Evolutionary conservation across 2,797 vertebrate species (phyloP).

Genomic region (Sebastes alutus): DNA sequence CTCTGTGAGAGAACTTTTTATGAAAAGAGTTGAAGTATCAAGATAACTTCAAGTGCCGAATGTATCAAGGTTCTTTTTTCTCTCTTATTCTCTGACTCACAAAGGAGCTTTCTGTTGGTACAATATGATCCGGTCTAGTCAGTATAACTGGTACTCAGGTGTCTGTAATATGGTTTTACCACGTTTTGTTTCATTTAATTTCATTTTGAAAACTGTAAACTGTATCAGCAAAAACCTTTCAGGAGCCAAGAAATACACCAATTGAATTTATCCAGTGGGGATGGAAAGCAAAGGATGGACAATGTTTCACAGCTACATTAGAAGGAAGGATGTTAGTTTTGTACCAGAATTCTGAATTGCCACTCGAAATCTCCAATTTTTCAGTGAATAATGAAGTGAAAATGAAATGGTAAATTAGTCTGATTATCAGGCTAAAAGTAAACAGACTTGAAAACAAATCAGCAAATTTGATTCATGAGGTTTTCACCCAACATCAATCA

Average conservation of each 20-base stretch:
- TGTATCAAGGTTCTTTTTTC: not conserved
- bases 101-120: conserved; percentile 18
- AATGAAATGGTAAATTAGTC: not conserved
- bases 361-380: not conserved
- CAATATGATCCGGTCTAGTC: conserved; percentile 21
- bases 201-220: conserved; percentile 17
- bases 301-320: not conserved
- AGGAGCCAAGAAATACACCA: not conserved
- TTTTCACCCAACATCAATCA: not conserved
- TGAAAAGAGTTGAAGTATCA: conserved; percentile 17
- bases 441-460: not conserved
- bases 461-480: not conserved
- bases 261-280: not conserved
- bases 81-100: conserved; percentile 24
- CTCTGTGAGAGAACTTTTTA: conserved; percentile 10
- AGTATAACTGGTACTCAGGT: not conserved
- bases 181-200: conserved; percentile 20
- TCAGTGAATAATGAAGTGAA: not conserved
- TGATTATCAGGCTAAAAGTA: not conserved
- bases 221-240: not conserved
- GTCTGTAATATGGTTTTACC: conserved; percentile 15
- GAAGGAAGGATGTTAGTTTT: not conserved
- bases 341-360: not conserved
- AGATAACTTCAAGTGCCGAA: conserved; percentile 18
- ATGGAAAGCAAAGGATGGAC: not conserved